Percentiles rank a stretch among this genome's conserved stretches.
Conservation (phyloP, 2,797 vertebrate genomes). For the Manis javanica region DNA sequence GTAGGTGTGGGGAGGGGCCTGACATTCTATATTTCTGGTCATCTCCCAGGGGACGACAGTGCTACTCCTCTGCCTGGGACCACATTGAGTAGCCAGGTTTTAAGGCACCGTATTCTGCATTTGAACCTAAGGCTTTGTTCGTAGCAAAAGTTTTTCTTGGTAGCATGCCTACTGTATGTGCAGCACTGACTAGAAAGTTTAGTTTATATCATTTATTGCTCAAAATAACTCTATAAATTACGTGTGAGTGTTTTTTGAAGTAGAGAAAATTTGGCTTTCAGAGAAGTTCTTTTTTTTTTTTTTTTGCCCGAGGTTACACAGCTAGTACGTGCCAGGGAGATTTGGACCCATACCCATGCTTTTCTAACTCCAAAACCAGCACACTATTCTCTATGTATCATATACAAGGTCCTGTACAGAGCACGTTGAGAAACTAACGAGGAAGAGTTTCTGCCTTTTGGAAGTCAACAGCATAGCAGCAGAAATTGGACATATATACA, state of each 20-base stretch:
- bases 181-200: neutral
- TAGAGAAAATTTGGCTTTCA: constrained; percentile 11
- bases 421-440: neutral
- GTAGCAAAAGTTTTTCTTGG: neutral
- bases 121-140: constrained; percentile 6
- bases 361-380: constrained; percentile 37
- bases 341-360: neutral
- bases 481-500: neutral
- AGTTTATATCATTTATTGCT: neutral
- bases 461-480: neutral
- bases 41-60: neutral
- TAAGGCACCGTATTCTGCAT: neutral
- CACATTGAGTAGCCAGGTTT: neutral
- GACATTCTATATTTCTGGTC: neutral
- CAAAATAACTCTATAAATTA: neutral
- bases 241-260: neutral
- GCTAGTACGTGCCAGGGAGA: neutral
- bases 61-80: no score
- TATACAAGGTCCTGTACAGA: neutral
- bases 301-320: constrained; percentile 14
- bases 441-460: neutral
- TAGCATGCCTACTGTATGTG: neutral
- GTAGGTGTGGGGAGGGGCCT: neutral
- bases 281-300: constrained; percentile 47
- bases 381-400: neutral